These are phyloP conservation scores for Spodoptera littoralis DNA, from an alignment of 2,888 invertebrate species.

Conservation along the genomic window DNA sequence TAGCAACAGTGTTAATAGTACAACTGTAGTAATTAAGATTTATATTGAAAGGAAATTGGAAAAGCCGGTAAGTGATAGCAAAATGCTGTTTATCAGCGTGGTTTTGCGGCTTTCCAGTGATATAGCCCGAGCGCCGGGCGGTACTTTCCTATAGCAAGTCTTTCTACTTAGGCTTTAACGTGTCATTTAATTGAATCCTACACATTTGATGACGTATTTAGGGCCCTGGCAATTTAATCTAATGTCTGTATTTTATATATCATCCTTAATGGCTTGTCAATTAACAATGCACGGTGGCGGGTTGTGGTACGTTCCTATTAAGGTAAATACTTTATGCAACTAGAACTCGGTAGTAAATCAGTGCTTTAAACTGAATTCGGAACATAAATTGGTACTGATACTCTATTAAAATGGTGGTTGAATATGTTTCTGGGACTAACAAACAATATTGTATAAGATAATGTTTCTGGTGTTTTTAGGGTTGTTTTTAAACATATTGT, in stretches of 20 bases:
- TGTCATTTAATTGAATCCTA: conserved; percentile 25
- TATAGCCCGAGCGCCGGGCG: conserved; percentile 21
- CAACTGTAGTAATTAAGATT: conserved; percentile 21
- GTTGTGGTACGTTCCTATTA: conserved; percentile 14
- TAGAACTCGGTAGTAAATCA: neutral
- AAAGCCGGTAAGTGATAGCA: conserved; percentile 34
- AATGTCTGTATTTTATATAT: conserved; percentile 5
- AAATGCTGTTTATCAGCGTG: conserved; percentile 37
- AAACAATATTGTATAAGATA: no score
- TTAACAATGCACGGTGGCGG: conserved; percentile 37
- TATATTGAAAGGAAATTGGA: conserved; percentile 38
- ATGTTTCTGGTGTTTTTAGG: no score
- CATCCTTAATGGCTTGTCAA: conserved; percentile 28
- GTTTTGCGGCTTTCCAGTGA: conserved; percentile 47
- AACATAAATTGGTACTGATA: no score
- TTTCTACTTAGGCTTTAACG: conserved; percentile 32
- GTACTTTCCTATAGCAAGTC: conserved; percentile 50
- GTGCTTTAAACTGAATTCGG: neutral
- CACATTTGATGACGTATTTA: conserved; percentile 27
- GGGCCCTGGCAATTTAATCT: neutral
- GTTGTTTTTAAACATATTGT: conserved; percentile 5
- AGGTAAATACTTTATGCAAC: conserved; percentile 34
- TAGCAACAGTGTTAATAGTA: conserved; percentile 2
- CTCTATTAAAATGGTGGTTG: no score
- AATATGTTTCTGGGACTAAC: no score